Base-by-base conservation (phyloP, 2,888 invertebrate genomes). In the Lordiphosa andalusiaca region DNA sequence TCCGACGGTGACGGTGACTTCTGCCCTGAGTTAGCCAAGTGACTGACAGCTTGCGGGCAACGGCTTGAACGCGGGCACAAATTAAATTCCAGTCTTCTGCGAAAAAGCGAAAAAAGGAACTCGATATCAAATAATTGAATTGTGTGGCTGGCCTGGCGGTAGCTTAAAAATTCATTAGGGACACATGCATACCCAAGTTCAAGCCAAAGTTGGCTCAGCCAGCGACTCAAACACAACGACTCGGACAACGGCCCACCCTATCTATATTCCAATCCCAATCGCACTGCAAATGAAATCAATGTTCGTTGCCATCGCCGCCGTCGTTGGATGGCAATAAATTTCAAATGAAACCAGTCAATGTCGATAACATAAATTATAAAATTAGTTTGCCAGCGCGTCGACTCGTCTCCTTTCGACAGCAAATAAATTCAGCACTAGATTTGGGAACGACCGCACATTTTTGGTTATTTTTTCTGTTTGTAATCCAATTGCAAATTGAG, bases 301-400 rank as follows among this genome's bases (percentile, higher is more conserved):
- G 62, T 47, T 33, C 10, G 4, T 42, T 12, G 25, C 30, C 16
- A 25, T 30, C 30, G 23, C n/a, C 21, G 37, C 10, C 10, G 21
- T 25, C 49, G 37, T 38, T 49, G 25, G 33, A n/a, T 36, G 41
- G 65, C 63, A 64, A 63, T 63, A 63, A 63, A 63, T 63, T 63
- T 56, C 65, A 35, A 66, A 63, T 65, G 52, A 67, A 76, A 56
- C 44, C 58, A 58, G 33, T 16, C 44, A 33, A 33, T 33, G 66
- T 69, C 71, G 71, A 68, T 68, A 67, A 65, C 66, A 70, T 66
- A 75, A 72, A 81, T 83, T 83, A 73, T 71, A 73, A 74, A 76
- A 76, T 75, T 69, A 69, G 64, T 78, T 76, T 72, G 41, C 63
- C 44, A 74, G 57, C 69, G 65, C 64, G 61, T 59, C 42, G 30